These are phyloP conservation scores for Conops quadrifasciatus DNA, from an alignment of 2,888 invertebrate genomes.

Conservation along the genomic window DNA sequence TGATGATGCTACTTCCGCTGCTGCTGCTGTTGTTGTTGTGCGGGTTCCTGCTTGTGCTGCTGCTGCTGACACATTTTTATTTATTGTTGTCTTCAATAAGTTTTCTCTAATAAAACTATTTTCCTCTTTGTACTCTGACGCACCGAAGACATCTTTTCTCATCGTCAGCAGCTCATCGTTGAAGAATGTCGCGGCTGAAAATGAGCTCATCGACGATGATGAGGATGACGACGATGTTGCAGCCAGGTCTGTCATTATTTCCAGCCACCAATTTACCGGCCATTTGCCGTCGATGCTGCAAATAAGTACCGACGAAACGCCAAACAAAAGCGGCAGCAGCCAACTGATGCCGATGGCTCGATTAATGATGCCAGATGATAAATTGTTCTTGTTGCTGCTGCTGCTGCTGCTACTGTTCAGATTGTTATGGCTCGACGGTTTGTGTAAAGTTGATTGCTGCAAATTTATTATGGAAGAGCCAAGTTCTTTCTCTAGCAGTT, in stretches of 20 bases:
- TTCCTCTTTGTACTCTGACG: constrained; percentile 29
- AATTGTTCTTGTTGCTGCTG: constrained; percentile 33
- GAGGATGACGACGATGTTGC: constrained; percentile 34
- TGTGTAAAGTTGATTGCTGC: constrained; percentile 43
- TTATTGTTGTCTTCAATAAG: constrained; percentile 51
- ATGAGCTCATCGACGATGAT: constrained; percentile 21
- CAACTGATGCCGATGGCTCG: constrained; percentile 65
- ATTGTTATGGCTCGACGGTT: constrained; percentile 26
- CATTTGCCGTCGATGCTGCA: constrained; percentile 65
- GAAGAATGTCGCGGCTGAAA: constrained; percentile 17
- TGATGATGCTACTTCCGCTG: constrained; percentile 18
- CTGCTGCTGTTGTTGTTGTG: constrained; percentile 46
- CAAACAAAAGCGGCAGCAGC: constrained; percentile 63
- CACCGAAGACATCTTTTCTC: constrained; percentile 38
- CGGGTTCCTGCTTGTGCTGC: constrained; percentile 26
- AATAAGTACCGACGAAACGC: constrained; percentile 63
- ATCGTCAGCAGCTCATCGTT: constrained; percentile 32
- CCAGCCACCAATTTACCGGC: constrained; percentile 73
- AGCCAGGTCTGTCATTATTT: constrained; percentile 55
- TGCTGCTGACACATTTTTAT: constrained; percentile 24
- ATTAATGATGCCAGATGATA: constrained; percentile 49
- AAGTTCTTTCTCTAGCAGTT: constrained; percentile 27
- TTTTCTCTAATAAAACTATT: constrained; percentile 56
- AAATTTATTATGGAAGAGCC: constrained; percentile 2
- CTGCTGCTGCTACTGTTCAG: constrained; percentile 28